Percentiles rank a stretch among this genome's conserved stretches.
These are phyloP conservation scores for Brienomyrus longianalis DNA, from an alignment of 2,113 vertebrate species.

Conservation along the genomic window DNA sequence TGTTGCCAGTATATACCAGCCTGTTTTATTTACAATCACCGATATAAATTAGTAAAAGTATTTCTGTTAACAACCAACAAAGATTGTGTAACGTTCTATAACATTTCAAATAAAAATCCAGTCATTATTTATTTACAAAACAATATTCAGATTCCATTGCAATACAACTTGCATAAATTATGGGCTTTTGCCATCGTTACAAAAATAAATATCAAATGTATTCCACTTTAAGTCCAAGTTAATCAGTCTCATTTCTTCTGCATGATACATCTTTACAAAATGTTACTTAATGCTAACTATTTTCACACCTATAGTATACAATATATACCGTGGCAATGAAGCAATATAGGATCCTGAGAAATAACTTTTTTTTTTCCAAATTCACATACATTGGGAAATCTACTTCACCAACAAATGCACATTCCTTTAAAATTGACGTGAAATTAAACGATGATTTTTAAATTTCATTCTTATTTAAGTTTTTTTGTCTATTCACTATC, in stretches of 20 bases:
- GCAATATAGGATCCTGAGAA: constrained; percentile 93
- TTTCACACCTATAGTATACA: constrained; percentile 76
- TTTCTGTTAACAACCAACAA: constrained; percentile 81
- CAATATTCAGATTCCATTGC: constrained; percentile 83
- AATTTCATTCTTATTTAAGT: constrained; percentile 34
- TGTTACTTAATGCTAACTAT: constrained; percentile 69
- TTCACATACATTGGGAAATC: constrained; percentile 80
- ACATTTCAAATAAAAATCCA: constrained; percentile 92
- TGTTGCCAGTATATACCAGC: constrained; percentile 68
- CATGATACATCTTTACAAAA: constrained; percentile 78
- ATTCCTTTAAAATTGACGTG: constrained; percentile 58
- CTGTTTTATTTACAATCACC: constrained; percentile 95
- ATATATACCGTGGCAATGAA: constrained; percentile 85
- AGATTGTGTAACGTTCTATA: constrained; percentile 81
- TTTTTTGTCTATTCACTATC: constrained; percentile 56
- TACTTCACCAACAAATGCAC: constrained; percentile 73
- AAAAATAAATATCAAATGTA: constrained; percentile 99
- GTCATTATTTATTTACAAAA: constrained; percentile 97
- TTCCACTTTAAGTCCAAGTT: constrained; percentile 89
- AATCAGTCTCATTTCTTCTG: constrained; percentile 73
- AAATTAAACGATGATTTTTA: constrained; percentile 35
- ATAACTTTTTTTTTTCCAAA: constrained; percentile 71
- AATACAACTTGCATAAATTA: constrained; percentile 99
- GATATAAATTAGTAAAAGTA: constrained; percentile 99
- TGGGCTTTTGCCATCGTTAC: constrained; percentile 86